Percentiles rank a stretch among this genome's conserved stretches.
Conservation (phyloP, 2,888 invertebrate genomes). For the Platycheirus albimanus region DNA sequence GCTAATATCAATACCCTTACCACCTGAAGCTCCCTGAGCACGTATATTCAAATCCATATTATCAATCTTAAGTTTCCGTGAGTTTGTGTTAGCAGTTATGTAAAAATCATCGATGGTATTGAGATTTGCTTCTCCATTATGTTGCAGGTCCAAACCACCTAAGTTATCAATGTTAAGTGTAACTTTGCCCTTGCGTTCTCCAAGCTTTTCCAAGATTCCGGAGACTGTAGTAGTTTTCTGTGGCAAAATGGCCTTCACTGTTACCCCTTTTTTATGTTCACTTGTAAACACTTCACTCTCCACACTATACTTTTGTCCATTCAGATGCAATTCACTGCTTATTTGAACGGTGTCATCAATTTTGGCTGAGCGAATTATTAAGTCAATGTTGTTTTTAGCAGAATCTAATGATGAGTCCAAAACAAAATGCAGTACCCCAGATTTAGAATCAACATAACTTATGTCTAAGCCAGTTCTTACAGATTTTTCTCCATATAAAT, state of each 20-base stretch:
- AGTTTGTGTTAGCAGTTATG: constrained; percentile 86
- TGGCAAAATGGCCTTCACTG: constrained; percentile 85
- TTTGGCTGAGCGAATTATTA: constrained; percentile 81
- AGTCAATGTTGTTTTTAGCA: constrained; percentile 83
- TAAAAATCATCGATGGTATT: constrained; percentile 86
- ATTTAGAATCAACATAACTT: constrained; percentile 79
- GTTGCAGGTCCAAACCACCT: constrained; percentile 84
- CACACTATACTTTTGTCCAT: constrained; percentile 85
- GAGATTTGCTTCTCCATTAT: constrained; percentile 84
- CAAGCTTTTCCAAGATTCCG: constrained; percentile 81
- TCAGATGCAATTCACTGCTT: constrained; percentile 83
- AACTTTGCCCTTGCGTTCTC: constrained; percentile 85
- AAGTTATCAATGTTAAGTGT: constrained; percentile 84
- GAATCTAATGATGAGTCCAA: constrained; percentile 83
- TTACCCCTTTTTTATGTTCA: constrained; percentile 84
- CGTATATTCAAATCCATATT: constrained; percentile 86
- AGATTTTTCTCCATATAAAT: constrained; percentile 81
- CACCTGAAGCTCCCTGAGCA: constrained; percentile 85
- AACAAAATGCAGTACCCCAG: constrained; percentile 82
- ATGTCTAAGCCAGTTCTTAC: constrained; percentile 81
- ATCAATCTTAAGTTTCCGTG: constrained; percentile 86
- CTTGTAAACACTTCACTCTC: constrained; percentile 84
- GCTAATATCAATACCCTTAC: constrained; percentile 86
- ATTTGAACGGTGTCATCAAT: constrained; percentile 82
- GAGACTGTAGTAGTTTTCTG: constrained; percentile 79